Base-by-base conservation (phyloP, 2,797 vertebrate genomes). In the Myotis daubentonii region DNA sequence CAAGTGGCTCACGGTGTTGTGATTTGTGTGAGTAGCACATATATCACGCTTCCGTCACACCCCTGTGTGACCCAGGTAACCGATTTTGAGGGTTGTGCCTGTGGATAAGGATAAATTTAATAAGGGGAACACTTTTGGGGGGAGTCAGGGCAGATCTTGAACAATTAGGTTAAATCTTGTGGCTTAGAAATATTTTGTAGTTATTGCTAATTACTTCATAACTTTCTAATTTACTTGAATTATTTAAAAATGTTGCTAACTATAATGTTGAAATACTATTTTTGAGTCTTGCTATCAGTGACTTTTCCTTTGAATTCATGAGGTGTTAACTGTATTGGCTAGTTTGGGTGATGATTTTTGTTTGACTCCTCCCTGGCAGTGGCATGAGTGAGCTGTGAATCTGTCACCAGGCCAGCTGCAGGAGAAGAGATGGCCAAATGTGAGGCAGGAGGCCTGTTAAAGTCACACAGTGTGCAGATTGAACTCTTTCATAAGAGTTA, bases 231-330 rank as follows among this genome's bases (percentile, higher is more conserved):
- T 94, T 78, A 87, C 41, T 94, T 87, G 66, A 91, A 51, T n/a
- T 20, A n/a, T 71, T 36, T 36, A 5, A 17, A 30, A 72, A 30
- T 71, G 22, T 94, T 72, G 30, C 47, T 94, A 71, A 60, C 75
- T 93, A 23, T 88, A 74, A 83, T 71, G 38, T 53, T 80, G 57
- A 92, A 57, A 78, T 92, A 36, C 8, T 95, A 0, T 85, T 81
- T 68, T 93, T 44, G 88, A 91, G 20, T 81, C 94, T 83, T 93
- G 55, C 30, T 87, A 17, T 72, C 36, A 47, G 25, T 93, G 66
- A 91, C 85, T 95, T 91, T 88, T 83, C 47, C 23, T 93, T 49
- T 90, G 68, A 92, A 78, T 84, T 60, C 20, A 57, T 79, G n/a
- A 83, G 62, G 30, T 80, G 28, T 75, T 82, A 78, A 72, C 13